Percentiles rank a stretch among this genome's conserved stretches.
phyloP scores from a whole-genome alignment of 1,140 invertebrate genomes.

The Agrypnia vestita region DNA sequence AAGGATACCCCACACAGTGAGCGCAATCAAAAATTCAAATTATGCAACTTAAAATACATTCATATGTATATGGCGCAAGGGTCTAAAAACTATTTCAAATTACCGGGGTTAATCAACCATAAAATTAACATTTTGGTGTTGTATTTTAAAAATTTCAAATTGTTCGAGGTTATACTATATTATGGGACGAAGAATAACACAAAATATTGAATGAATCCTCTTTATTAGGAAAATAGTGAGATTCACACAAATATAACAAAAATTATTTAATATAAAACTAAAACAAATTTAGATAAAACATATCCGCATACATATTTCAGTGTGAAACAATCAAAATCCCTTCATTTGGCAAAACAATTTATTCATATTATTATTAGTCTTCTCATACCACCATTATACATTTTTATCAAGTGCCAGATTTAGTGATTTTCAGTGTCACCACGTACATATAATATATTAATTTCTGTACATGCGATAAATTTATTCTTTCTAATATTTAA shows the following conservation, averaged over 20 bases:
- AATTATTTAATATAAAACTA: slow-evolving; percentile 29
- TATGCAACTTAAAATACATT: too few species aligned
- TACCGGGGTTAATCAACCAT: too few species aligned
- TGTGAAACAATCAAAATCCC: not conserved
- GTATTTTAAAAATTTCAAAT: too few species aligned
- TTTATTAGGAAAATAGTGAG: slow-evolving; percentile 45
- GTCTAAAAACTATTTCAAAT: too few species aligned
- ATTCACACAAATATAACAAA: slow-evolving; percentile 37
- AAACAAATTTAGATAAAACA: slow-evolving; percentile 40
- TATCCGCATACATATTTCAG: slow-evolving; percentile 2
- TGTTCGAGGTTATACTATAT: too few species aligned
- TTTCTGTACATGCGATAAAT: slow-evolving; percentile 15
- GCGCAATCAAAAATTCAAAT: too few species aligned
- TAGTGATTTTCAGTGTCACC: not conserved
- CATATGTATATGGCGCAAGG: too few species aligned
- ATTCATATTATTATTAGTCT: not conserved
- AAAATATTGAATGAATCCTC: slow-evolving; percentile 21
- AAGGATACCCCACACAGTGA: too few species aligned
- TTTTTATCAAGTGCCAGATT: too few species aligned
- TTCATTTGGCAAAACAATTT: slow-evolving; percentile 30
- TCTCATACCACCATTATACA: too few species aligned
- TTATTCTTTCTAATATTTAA: slow-evolving; percentile 26
- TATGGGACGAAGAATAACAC: too few species aligned
- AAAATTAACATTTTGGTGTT: too few species aligned
- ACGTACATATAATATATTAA: not conserved